Evolutionary conservation across 2,797 vertebrate species (phyloP).

Genomic region (Florisuga fusca): DNA sequence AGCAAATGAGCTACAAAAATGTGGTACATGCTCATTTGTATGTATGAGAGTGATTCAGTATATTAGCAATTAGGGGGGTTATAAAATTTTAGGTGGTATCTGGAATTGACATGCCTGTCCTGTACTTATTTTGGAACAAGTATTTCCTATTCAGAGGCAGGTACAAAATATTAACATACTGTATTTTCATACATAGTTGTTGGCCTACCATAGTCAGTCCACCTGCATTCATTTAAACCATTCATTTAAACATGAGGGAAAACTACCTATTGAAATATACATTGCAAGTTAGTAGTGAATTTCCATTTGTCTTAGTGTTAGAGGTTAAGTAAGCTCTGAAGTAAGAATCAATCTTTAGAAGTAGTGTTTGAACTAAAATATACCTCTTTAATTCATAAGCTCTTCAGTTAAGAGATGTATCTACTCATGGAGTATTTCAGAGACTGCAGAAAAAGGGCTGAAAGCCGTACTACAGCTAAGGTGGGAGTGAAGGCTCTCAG

Average conservation of each 20-base stretch:
- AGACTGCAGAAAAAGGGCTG: neutral
- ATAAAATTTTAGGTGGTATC: neutral
- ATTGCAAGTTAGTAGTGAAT: neutral
- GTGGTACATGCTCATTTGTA: neutral
- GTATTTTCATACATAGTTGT: neutral
- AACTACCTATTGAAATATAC: neutral
- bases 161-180: neutral
- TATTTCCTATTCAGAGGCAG: neutral
- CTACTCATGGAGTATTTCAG: neutral
- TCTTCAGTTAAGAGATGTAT: slow-evolving; percentile 16
- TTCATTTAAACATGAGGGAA: neutral
- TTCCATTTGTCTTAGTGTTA: slow-evolving; percentile 22
- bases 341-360: slow-evolving; percentile 14
- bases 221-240: neutral
- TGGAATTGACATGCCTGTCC: neutral
- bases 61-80: neutral
- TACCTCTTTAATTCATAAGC: slow-evolving; percentile 5
- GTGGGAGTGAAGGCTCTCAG: neutral
- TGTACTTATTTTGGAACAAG: neutral
- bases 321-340: slow-evolving; percentile 56
- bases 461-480: neutral
- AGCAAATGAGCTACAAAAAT: neutral
- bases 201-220: neutral
- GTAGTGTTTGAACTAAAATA: slow-evolving; percentile 34
- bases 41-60: neutral